Conservation (phyloP, 2,797 vertebrate species). For the Morus bassanus region DNA sequence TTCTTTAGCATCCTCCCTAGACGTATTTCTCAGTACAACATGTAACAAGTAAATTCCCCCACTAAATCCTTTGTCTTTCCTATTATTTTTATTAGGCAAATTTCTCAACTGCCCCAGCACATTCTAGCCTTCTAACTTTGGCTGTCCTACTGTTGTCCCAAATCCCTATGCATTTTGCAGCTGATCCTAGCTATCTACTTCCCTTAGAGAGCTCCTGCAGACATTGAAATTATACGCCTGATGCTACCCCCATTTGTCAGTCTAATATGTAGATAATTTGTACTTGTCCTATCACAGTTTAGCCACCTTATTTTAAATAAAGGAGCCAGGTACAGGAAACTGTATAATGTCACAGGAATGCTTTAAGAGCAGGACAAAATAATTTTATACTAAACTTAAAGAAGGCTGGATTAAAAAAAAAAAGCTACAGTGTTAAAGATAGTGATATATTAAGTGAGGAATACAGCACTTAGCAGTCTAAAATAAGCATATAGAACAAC, state of each 20-base stretch:
- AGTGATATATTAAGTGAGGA: background rate
- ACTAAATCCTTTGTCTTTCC: background rate
- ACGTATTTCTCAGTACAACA: background rate
- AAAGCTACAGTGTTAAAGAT: background rate
- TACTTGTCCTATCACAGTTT: background rate
- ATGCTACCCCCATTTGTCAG: background rate
- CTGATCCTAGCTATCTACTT: background rate
- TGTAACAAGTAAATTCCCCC: background rate
- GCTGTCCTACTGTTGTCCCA: background rate
- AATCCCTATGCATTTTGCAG: background rate
- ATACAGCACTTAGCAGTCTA: background rate
- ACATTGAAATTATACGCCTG: background rate
- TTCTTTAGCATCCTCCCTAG: background rate
- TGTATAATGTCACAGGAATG: background rate
- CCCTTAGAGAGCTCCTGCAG: background rate
- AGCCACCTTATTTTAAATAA: background rate
- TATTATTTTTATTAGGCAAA: background rate
- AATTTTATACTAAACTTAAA: background rate
- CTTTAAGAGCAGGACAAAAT: background rate
- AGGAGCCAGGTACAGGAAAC: background rate
- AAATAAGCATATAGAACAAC: background rate
- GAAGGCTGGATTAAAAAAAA: background rate
- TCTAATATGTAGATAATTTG: fast-evolving
- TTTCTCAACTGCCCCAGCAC: background rate
- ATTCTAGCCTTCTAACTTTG: background rate